Base-by-base conservation (phyloP, 2,797 vertebrate genomes). In the Leuciscus waleckii region DNA sequence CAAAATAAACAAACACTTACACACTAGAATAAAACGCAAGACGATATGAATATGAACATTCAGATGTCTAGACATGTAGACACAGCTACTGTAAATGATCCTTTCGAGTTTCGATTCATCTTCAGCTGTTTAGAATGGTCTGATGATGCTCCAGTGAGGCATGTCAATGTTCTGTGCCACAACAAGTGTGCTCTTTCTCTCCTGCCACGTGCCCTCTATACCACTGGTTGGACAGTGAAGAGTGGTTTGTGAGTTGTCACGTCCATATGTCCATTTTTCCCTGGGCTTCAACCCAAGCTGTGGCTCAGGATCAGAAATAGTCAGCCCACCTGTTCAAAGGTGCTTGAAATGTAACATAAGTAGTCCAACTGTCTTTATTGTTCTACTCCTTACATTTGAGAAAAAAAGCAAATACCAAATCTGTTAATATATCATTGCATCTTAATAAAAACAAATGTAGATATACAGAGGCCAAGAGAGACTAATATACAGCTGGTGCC, bases 221-320 rank as follows among this genome's bases (percentile, higher is more conserved):
- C 14, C 76, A 46, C 37, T 79, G 39, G 75, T 61, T 14, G 14
- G 37, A 41, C 8, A 84, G 37, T 68, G 41, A 79, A 78, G 49
- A 56, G 51, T 71, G 41, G 41, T 58, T 75, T 65, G 70, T 29
- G 19, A 11, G 75, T 32, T 32, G 65, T 84, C 82, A 77, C 13
- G 7, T 56, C 82, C 82, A 70, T 78, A 69, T 84, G 82, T 77
- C 65, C 37, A 68, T 84, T 78, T 43, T 78, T 84, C 65, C 63
- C 82, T 84, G 63, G 46, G 74, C 63, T 84, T 69, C 63, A 69
- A 41, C 63, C n/a, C 49, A 84, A 93, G 90, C 92, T 92, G 90
- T 21, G 88, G 89, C 71, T 87, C 88, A 91, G 89, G 88, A 78
- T 90, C 88, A 90, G 87, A 92, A 93, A 94, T 92, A 88, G 90